Conservation (phyloP, 2,888 invertebrate genomes). For the Tetragonula carbonaria region DNA sequence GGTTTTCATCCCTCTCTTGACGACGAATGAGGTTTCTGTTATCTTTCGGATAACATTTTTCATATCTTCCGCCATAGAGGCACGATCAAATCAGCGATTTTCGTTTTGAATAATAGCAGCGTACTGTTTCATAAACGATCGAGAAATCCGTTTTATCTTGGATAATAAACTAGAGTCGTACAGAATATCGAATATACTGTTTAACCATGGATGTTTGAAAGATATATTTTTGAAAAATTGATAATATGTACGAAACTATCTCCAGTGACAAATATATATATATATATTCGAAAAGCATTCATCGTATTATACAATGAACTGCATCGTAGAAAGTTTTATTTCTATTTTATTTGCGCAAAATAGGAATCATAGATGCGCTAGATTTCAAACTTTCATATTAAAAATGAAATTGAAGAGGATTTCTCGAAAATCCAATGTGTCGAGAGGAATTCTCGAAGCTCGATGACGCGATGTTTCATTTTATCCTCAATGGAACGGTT, state of each 20-base stretch:
- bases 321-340: neutral
- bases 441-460: neutral
- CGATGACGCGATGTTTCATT: neutral
- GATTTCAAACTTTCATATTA: neutral
- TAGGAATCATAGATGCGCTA: neutral
- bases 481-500: neutral
- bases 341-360: neutral
- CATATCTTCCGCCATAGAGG: neutral
- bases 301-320: too few relatives aligned
- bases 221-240: neutral
- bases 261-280: too few relatives aligned
- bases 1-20: neutral
- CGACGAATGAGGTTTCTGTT: neutral
- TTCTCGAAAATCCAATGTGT: neutral
- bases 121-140: neutral
- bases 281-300: too few relatives aligned
- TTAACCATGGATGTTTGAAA: neutral
- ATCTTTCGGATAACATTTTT: neutral
- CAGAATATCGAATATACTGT: too few relatives aligned
- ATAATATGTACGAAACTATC: too few relatives aligned
- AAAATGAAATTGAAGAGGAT: neutral
- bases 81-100: neutral
- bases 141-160: too few relatives aligned
- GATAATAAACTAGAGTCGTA: too few relatives aligned
- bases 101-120: neutral